phyloP scores from a whole-genome alignment of 2,797 vertebrate species.

The Epinephelus awoara region DNA sequence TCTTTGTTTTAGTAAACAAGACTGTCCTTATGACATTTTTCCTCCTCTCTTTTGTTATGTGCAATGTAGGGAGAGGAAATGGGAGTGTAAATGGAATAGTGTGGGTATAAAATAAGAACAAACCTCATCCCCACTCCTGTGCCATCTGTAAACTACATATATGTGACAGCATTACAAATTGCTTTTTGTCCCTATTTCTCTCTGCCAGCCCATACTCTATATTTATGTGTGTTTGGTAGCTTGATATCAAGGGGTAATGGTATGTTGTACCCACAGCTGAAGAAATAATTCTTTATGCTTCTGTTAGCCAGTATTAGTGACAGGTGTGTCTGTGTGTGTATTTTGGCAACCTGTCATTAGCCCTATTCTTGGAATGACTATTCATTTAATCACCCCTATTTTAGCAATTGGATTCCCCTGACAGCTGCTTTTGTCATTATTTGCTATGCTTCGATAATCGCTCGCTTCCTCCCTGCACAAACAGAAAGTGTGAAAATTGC shows the following conservation, averaged over 20 bases:
- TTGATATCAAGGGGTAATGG: constrained; percentile 54
- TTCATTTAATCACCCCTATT: constrained; percentile 59
- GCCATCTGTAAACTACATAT: constrained; percentile 24
- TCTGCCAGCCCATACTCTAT: background rate
- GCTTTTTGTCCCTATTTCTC: constrained; percentile 29
- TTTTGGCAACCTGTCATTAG: constrained; percentile 70
- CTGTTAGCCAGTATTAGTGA: constrained; percentile 47
- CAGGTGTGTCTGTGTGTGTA: constrained; percentile 3
- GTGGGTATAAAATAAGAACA: constrained; percentile 19
- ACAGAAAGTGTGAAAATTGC: constrained; percentile 58
- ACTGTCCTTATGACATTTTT: constrained; percentile 7
- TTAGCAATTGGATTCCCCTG: constrained; percentile 54
- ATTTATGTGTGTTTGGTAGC: constrained; percentile 32
- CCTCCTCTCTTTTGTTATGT: background rate
- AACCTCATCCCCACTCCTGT: background rate
- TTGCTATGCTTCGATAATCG: constrained; percentile 43
- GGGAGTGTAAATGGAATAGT: background rate
- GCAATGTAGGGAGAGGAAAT: constrained; percentile 7
- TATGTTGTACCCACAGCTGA: constrained; percentile 59
- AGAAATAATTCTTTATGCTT: constrained; percentile 63
- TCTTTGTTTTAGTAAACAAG: constrained; percentile 21
- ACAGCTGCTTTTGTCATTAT: constrained; percentile 52
- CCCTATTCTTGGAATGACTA: constrained; percentile 63
- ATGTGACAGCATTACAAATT: constrained; percentile 38
- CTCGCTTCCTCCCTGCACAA: constrained; percentile 34